Base-by-base conservation (phyloP, 2,113 vertebrate species). In the Corythornis madagascariensis region DNA sequence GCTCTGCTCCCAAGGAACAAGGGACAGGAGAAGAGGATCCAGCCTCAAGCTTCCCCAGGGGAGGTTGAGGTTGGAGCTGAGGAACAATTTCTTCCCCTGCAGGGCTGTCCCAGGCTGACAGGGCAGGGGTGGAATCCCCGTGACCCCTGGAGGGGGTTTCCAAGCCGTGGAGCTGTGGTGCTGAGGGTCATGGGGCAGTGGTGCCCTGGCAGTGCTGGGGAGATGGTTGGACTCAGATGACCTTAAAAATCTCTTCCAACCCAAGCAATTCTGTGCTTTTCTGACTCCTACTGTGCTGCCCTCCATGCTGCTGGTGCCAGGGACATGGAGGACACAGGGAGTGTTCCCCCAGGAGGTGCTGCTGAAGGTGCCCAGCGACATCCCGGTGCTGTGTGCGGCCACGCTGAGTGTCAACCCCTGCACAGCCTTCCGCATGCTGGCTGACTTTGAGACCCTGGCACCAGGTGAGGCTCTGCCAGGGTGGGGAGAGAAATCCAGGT, bases 321-420 rank as follows among this genome's bases (percentile, higher is more conserved):
- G 99, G 53, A 99, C 98, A 3, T 99, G 99, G 99, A 92, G 97
- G 93, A 98, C 98, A 0, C 94, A 92, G 20, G 98, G 98, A 1
- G 98, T 99, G 75, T 96, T 98, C 45, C 89, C 93, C 0, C 98
- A 98, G 81, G 86, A 97, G 19, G 70, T 66, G 28, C 95, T 99
- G 86, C 92, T 99, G 43, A 92, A 94, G 11, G 75, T 99, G 29
- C 98, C 99, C 2, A 96, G 86, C 5, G 98, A 98, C 94, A 97
- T 99, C 80, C 98, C 99, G 1, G 26, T 99, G 83, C 96, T 98
- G 86, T 97, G 97, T 2, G 99, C 99, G 2, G 99, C 99, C 85
- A 99, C 98, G 1, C 94, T 99, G 43, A 92, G 98, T 1, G 98
- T 99, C 87, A 99, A 99, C 90, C 99, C 99, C 87, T 99, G 99